A percentile compares a stretch with the other conserved stretches of the same genome.
phyloP scores from a whole-genome alignment of 2,797 vertebrate genomes.

The Falco rusticolus region DNA sequence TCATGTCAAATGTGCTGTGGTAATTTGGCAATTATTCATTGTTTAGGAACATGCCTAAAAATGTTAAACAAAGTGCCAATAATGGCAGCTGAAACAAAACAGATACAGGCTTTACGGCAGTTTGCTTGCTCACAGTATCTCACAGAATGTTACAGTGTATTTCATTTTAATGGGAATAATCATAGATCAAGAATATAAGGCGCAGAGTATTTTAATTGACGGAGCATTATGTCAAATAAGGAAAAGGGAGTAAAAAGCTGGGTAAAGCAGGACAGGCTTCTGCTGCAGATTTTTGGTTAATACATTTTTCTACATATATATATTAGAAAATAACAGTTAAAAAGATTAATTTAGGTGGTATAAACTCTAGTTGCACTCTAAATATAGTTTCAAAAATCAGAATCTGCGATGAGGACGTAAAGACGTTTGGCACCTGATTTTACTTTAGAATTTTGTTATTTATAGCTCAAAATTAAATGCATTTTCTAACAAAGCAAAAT shows the following conservation, averaged over 20 bases:
- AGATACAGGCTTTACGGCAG: background rate
- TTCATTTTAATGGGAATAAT: background rate
- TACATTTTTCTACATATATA: background rate
- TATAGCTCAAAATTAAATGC: background rate
- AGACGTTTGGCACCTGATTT: background rate
- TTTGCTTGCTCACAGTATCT: background rate
- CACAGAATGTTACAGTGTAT: background rate
- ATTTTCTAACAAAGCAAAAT: background rate
- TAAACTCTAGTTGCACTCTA: background rate
- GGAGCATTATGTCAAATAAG: background rate
- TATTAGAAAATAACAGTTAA: background rate
- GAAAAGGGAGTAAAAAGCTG: background rate
- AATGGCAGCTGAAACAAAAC: background rate
- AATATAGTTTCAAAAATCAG: background rate
- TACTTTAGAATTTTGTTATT: background rate
- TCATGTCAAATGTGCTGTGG: background rate
- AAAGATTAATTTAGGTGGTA: background rate
- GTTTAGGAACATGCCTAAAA: slow-evolving; percentile 11
- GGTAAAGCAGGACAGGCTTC: background rate
- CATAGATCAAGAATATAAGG: background rate
- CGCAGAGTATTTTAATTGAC: background rate
- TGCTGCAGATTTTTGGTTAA: background rate
- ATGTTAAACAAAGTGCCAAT: background rate
- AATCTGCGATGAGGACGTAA: background rate
- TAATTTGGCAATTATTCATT: background rate